These are phyloP conservation scores for Heliangelus exortis DNA, from an alignment of 2,797 vertebrate species.

Conservation along the genomic window DNA sequence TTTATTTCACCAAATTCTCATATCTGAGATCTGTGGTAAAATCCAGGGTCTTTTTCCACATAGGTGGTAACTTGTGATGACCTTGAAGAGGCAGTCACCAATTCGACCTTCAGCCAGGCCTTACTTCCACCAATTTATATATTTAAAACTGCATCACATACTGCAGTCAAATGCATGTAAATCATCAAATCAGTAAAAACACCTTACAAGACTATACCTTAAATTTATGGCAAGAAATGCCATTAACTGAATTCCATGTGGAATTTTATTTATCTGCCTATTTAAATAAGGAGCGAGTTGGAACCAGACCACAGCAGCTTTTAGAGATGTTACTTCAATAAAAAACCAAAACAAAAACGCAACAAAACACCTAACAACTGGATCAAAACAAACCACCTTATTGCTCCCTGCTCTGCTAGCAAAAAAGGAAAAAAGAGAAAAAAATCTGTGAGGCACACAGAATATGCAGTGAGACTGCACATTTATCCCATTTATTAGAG, in stretches of 20 bases:
- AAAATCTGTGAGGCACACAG: background rate
- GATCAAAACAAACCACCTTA: background rate
- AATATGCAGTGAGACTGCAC: background rate
- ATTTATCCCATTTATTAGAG: background rate
- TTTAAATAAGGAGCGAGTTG: background rate
- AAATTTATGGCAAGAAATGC: background rate
- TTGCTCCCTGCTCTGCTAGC: background rate
- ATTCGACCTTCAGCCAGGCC: background rate
- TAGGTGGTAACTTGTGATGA: background rate
- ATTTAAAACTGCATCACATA: background rate
- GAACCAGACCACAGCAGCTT: background rate
- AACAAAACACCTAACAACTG: background rate
- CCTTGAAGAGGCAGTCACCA: background rate
- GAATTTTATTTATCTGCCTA: background rate
- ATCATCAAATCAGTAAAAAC: background rate
- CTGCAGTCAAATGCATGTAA: background rate
- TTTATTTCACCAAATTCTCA: background rate
- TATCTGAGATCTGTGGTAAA: background rate
- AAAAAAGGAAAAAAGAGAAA: background rate
- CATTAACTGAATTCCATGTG: background rate
- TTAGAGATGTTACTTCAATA: background rate
- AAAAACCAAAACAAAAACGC: background rate
- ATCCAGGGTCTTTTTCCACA: background rate
- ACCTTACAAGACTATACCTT: background rate
- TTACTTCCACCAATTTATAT: fast-evolving